A percentile compares a stretch with the other conserved stretches of the same genome.
Conservation (phyloP, 2,797 vertebrate genomes). For the Telmatherina bonti region DNA sequence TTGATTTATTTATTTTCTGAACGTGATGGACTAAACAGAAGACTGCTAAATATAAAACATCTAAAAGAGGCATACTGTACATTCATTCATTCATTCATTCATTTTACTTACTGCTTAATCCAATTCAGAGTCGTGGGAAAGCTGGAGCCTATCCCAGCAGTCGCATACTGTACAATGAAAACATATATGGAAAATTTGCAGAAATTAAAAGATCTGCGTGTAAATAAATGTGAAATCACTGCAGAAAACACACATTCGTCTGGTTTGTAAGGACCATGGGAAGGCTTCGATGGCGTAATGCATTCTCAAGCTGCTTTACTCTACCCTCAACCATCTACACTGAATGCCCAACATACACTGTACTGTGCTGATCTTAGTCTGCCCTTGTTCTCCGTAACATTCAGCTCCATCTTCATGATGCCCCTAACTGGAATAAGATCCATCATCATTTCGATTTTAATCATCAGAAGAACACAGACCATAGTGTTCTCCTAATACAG, state of each 20-base stretch:
- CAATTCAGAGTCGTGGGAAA: no score
- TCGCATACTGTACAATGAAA: neutral
- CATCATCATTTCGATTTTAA: no score
- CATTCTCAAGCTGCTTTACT: neutral
- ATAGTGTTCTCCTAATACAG: neutral
- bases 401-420: neutral
- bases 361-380: no score
- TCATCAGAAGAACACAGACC: neutral
- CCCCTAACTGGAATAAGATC: neutral
- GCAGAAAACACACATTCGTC: no score
- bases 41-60: neutral
- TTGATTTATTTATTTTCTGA: neutral
- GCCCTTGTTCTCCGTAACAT: neutral
- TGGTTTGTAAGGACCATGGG: neutral
- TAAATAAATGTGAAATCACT: neutral
- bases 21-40: neutral
- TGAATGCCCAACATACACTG: no score
- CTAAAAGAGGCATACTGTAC: no score
- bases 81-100: no score
- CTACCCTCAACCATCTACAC: no score
- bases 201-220: neutral
- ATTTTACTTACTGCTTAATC: no score
- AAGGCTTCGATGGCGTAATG: neutral
- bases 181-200: neutral
- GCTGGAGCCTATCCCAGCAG: no score